Base-by-base conservation (phyloP, 2,113 vertebrate genomes). In the Raja brachyura region DNA sequence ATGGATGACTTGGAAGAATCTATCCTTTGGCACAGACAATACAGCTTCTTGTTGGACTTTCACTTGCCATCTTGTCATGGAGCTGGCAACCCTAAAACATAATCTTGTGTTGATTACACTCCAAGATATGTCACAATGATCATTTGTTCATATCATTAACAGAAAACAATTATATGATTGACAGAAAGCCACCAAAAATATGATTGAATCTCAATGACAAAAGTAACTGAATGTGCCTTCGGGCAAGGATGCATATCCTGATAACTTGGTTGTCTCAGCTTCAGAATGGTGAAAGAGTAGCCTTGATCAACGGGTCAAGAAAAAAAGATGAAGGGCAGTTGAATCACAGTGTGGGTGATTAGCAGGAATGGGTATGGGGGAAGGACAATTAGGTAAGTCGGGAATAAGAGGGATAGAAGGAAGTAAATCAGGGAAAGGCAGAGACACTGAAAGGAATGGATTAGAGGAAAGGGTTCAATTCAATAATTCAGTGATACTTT, bases 51-150 rank as follows among this genome's bases (percentile, higher is more conserved):
- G 68, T 92, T n/a, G 28, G 66, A 22, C 11, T 9, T 92, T 92
- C 48, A 92, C 18, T 73, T 70, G 33, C 25, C 9, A 28, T 92
- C 68, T 48, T 73, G 22, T 8, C 7, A 70, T 48, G 31, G 11
- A 39, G 59, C 33, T 73, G 39, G 25, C 10, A 74, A 92, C 54
- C 39, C 48, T 92, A 54, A 22, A 20, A 70, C 22, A 92, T 54
- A 74, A 92, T 74, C 66, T 92, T 73, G 25, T 92, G 66, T 88
- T 88, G 28, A 63, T 88, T 88, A 31, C 28, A n/a, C 25, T 88
- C 83, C 83, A 88, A 61, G 61, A 66, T 66, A n/a, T 88, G 10
- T 31, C 31, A 88, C 83, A 88, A 31, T 63, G 59, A 88, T 28
- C 83, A 31, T 33, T 88, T 88, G 59, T 31, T 33, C 28, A 13